Evolutionary conservation across 2,797 vertebrate genomes (phyloP), one percentile per base, ranked within the genome.

Genomic region (Falco cherrug): DNA sequence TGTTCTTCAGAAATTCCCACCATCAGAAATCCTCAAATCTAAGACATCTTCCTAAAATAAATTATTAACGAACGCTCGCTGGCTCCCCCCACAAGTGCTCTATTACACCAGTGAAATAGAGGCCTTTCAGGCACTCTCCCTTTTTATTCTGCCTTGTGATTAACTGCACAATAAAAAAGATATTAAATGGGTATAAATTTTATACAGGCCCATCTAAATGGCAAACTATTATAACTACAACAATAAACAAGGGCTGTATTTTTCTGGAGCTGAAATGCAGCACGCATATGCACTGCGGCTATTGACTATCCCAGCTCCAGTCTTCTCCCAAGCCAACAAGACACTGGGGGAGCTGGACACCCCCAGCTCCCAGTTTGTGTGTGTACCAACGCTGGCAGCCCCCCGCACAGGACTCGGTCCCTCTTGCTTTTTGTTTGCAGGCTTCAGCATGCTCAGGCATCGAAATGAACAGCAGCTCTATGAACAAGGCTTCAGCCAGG

Each of bases 61-160:
- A 95, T 96, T 89, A 97, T 93, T 68, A 93, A 92, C 78, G 88
- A 88, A 79, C 79, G 76, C 87, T 95, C 60, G 79, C 61, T 47
- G 47, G 14, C 51, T 96, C 93, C 92, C 91, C 91, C 82, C 80
- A 90, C 71, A 76, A 97, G 82, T 17, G 67, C 86, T 96, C 93
- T 96, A 95, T 98, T 98, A 98, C 97, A 94, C 96, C 98, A 97
- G 98, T 97, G 96, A 98, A 98, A 98, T 90, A 97, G 97, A 98
- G 95, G 94, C 94, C 81, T 97, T 97, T 95, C 81, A 79, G 91
- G 95, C 81, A 93, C 84, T 95, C 95, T 95, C 93, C 84, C 64
- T 94, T 94, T 95, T 92, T 94, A 89, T 85, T 87, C 93, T 89
- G 88, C 95, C 87, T 85, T 31, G 80, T 97, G 98, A 98, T 98